phyloP scores from a whole-genome alignment of 2,113 vertebrate species.

The Herpailurus yagouaroundi region DNA sequence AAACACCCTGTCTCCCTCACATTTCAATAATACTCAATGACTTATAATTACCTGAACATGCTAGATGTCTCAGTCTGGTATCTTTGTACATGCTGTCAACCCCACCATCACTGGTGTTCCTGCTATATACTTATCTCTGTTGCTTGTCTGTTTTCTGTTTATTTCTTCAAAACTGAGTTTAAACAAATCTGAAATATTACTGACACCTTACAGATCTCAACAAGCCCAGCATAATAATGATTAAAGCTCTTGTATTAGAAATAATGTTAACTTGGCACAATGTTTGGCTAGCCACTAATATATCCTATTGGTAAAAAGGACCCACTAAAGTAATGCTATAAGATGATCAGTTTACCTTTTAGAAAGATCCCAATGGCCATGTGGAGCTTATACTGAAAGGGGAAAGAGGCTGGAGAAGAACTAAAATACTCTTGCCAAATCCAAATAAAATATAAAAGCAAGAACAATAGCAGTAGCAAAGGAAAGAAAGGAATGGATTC shows the following conservation, averaged over 20 bases:
- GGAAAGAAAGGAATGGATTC: background rate
- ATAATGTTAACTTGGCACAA: background rate
- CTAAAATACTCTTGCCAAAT: background rate
- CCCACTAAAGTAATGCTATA: background rate
- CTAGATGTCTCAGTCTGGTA: background rate
- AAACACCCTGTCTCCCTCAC: background rate
- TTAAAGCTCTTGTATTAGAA: background rate
- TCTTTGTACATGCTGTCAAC: background rate
- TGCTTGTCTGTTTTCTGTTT: background rate
- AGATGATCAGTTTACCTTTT: background rate
- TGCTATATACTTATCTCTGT: background rate
- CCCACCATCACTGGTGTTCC: background rate
- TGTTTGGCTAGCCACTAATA: background rate
- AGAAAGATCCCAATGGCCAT: background rate
- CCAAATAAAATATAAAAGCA: slow-evolving; percentile 19
- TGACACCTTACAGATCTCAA: background rate
- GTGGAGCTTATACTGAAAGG: background rate
- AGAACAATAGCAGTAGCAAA: background rate
- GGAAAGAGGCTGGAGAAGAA: background rate
- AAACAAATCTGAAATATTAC: background rate
- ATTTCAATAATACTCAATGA: background rate
- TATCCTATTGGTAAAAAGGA: background rate
- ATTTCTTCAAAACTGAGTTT: slow-evolving; percentile 19
- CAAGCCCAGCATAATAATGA: background rate
- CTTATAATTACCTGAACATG: background rate